phyloP scores from a whole-genome alignment of 2,113 vertebrate species.

The Progne subis region DNA sequence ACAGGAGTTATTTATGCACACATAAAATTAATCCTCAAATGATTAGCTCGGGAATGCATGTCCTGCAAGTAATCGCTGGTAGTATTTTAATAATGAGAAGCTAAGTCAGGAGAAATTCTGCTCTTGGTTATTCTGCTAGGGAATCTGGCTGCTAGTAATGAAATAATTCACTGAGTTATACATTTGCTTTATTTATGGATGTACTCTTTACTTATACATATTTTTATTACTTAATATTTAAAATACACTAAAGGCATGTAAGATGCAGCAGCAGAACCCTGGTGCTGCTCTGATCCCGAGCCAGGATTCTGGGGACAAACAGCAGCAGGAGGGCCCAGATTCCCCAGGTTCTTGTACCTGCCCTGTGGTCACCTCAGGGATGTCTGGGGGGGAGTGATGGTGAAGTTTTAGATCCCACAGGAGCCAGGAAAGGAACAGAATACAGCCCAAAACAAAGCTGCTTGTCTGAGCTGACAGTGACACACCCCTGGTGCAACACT shows the following conservation, averaged over 20 bases:
- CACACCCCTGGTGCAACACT: neutral
- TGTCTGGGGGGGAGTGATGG: neutral
- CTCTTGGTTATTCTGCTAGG: slow-evolving; percentile 32
- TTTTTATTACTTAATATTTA: slow-evolving; percentile 73
- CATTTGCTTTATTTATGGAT: slow-evolving; percentile 63
- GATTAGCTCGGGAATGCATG: slow-evolving; percentile 9
- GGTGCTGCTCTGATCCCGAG: neutral
- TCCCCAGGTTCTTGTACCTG: rapidly evolving
- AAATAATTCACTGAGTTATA: slow-evolving; percentile 56
- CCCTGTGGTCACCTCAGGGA: neutral
- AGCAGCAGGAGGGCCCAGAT: neutral
- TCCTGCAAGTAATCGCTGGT: slow-evolving; percentile 4
- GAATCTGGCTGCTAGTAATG: slow-evolving; percentile 48
- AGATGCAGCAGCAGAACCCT: neutral
- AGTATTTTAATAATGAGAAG: slow-evolving; percentile 41
- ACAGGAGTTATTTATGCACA: slow-evolving; percentile 23
- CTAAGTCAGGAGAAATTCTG: slow-evolving; percentile 44
- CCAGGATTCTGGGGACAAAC: neutral
- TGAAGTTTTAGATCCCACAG: neutral
- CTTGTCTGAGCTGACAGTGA: neutral
- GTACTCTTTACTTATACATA: slow-evolving; percentile 63
- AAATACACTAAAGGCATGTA: slow-evolving; percentile 17
- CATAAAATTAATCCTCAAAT: slow-evolving; percentile 35
- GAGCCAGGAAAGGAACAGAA: neutral
- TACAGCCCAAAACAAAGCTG: neutral